These are phyloP conservation scores for Drosophila neotestacea DNA, from an alignment of 2,888 invertebrate species.

Conservation along the genomic window DNA sequence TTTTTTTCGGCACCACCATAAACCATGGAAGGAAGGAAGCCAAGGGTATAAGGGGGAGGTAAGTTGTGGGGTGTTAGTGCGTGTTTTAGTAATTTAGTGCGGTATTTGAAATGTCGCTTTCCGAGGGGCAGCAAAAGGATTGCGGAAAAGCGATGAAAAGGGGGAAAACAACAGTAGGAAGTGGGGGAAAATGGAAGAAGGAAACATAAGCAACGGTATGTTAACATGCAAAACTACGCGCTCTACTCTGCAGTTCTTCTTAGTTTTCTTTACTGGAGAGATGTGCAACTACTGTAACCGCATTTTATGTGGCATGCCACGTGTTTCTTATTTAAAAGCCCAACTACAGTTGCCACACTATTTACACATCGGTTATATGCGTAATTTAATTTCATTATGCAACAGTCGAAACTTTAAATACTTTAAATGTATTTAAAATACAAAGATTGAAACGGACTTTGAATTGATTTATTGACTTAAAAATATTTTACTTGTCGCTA, in stretches of 20 bases:
- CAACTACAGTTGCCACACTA: constrained; percentile 10
- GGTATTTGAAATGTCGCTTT: constrained; percentile 65
- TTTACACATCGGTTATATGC: constrained; percentile 10
- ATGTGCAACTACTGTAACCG: constrained; percentile 32
- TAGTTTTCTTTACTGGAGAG: constrained; percentile 9
- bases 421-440: too few relatives aligned
- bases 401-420: not conserved
- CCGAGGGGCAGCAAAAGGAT: constrained; percentile 14
- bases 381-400: constrained; percentile 12
- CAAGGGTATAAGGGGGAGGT: not conserved
- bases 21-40: constrained; percentile 2
- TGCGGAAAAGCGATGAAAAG: not conserved
- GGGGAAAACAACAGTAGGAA: not conserved
- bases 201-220: constrained; percentile 38
- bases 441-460: too few relatives aligned
- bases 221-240: constrained; percentile 54
- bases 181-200: not conserved
- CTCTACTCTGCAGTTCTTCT: constrained; percentile 1
- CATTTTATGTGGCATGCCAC: constrained; percentile 52
- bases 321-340: constrained; percentile 37
- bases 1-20: constrained; percentile 35
- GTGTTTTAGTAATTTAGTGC: constrained; percentile 68
- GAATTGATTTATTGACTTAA: not conserved
- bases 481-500: too few relatives aligned
- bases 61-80: constrained; percentile 37